Evolutionary conservation across 2,113 vertebrate genomes (phyloP).

Genomic region (Lampris incognitus): DNA sequence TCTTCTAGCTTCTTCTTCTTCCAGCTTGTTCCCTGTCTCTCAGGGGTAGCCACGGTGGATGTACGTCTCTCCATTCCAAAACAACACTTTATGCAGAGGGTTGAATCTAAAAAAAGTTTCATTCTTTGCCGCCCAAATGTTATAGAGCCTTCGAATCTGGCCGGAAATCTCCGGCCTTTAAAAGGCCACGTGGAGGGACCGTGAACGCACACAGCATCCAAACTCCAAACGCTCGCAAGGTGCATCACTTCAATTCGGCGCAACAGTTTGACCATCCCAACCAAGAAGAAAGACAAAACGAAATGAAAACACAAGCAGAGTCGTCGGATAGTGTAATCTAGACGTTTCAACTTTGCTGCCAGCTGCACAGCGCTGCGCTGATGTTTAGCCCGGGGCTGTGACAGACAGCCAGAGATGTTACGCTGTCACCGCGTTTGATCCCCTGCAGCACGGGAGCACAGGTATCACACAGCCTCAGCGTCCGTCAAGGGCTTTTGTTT

Average conservation of each 20-base stretch:
- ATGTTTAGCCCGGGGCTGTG: slow-evolving; percentile 75
- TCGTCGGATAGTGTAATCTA: slow-evolving; percentile 67
- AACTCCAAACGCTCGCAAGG: too few species aligned
- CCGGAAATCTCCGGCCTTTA: slow-evolving; percentile 6
- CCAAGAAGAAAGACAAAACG: slow-evolving; percentile 22
- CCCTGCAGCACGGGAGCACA: slow-evolving; percentile 55
- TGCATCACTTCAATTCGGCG: neutral
- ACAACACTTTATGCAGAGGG: neutral
- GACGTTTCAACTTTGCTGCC: slow-evolving; percentile 73
- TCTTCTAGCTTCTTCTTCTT: too few species aligned
- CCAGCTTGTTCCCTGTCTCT: too few species aligned
- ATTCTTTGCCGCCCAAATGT: neutral
- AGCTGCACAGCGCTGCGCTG: slow-evolving; percentile 61
- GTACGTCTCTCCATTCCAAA: neutral
- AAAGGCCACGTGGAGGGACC: too few species aligned
- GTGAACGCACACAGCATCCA: too few species aligned
- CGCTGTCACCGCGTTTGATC: slow-evolving; percentile 74
- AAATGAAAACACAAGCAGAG: slow-evolving; percentile 42
- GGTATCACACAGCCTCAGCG: slow-evolving; percentile 65
- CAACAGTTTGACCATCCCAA: slow-evolving; percentile 10
- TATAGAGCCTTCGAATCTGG: neutral
- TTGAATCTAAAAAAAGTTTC: too few species aligned
- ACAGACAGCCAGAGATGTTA: slow-evolving; percentile 72
- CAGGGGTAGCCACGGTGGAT: too few species aligned
- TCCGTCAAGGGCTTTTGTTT: slow-evolving; percentile 54